Conservation (phyloP, 2,888 invertebrate species). For the Abscondita cerata region DNA sequence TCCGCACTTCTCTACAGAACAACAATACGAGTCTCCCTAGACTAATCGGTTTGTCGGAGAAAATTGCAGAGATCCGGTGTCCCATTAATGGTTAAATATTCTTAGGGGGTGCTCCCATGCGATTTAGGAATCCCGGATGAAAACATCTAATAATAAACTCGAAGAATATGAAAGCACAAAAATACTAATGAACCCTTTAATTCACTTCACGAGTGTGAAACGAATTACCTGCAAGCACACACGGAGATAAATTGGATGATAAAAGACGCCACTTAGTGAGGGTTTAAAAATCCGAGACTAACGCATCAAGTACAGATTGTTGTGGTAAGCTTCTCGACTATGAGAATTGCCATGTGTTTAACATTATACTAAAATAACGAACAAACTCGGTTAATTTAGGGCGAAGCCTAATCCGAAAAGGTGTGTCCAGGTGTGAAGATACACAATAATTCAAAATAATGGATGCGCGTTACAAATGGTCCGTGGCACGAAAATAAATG, state of each 20-base stretch:
- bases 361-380: conserved; percentile 25
- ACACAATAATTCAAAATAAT: conserved; percentile 50
- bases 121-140: conserved; percentile 38
- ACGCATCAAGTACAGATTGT: conserved; percentile 28
- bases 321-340: conserved; percentile 16
- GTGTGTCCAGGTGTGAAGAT: conserved; percentile 49
- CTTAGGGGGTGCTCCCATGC: conserved; percentile 30
- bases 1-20: conserved; percentile 45
- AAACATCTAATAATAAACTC: conserved; percentile 33
- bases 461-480: conserved; percentile 27
- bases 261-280: conserved; percentile 14
- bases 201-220: conserved; percentile 22
- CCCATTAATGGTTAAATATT: conserved; percentile 37
- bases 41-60: conserved; percentile 38
- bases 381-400: conserved; percentile 23
- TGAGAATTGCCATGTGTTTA: conserved; percentile 29
- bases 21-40: conserved; percentile 26
- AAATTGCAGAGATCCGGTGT: conserved; percentile 41
- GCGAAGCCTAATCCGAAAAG: conserved; percentile 38
- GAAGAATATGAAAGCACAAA: background rate
- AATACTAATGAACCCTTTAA: conserved; percentile 13
- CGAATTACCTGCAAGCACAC: conserved; percentile 21
- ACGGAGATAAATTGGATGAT: conserved; percentile 21
- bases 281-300: conserved; percentile 16
- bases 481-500: conserved; percentile 9